Evolutionary conservation across 1,140 invertebrate species (phyloP).

Genomic region (Diabrotica virgifera): DNA sequence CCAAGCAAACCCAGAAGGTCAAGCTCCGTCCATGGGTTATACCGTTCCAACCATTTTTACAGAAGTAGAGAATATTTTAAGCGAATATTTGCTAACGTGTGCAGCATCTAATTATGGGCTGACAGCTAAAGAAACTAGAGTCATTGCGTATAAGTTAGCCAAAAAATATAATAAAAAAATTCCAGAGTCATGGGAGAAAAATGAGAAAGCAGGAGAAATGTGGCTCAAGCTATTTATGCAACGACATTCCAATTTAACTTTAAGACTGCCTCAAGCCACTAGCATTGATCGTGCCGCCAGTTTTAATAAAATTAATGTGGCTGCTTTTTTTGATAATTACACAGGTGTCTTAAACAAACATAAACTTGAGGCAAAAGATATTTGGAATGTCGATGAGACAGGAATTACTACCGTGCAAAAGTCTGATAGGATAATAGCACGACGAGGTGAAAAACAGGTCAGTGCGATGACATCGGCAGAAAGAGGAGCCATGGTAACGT

Average conservation of each 20-base stretch:
- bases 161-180: too few species aligned
- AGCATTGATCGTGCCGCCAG: too few species aligned
- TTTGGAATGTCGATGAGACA: conserved; percentile 49
- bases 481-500: conserved; percentile 45
- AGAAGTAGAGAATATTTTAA: too few species aligned
- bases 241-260: conserved; percentile 45
- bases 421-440: conserved; percentile 39
- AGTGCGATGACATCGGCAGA: conserved; percentile 47
- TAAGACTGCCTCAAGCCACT: conserved; percentile 49
- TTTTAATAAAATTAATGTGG: too few species aligned
- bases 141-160: too few species aligned
- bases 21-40: too few species aligned
- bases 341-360: conserved; percentile 44
- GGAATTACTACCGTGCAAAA: conserved; percentile 51
- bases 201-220: conserved; percentile 47
- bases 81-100: conserved; percentile 28
- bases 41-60: too few species aligned
- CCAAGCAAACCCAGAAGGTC: too few species aligned
- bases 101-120: too few species aligned
- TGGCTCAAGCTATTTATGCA: conserved; percentile 51
- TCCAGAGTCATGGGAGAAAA: too few species aligned
- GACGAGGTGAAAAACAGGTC: conserved; percentile 48
- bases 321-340: conserved; percentile 40
- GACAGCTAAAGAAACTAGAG: too few species aligned
- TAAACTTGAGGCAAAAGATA: conserved; percentile 40